Conservation (phyloP, 2,888 invertebrate species). For the Nephrocerus scutellatus region DNA sequence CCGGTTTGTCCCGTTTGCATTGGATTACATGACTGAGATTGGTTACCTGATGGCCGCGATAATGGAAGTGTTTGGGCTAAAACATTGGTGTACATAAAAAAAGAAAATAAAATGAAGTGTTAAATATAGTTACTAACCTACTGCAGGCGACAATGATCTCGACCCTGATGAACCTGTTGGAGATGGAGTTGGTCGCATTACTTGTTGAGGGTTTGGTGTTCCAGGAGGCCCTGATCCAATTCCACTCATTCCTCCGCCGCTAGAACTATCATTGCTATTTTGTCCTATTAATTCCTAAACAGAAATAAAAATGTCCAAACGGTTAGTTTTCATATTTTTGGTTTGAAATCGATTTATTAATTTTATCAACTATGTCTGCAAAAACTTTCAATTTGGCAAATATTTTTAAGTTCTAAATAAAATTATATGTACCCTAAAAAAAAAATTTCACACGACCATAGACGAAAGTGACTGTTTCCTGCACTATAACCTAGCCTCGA, state of each 20-base stretch:
- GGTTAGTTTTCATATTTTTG: background rate
- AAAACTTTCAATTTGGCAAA: no score
- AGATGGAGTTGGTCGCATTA: constrained; percentile 86
- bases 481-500: no score
- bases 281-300: constrained; percentile 75
- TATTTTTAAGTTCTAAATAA: no score
- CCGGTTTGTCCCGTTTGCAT: constrained; percentile 35
- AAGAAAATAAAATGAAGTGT: constrained; percentile 1
- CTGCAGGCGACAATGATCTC: constrained; percentile 96
- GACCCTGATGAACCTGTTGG: constrained; percentile 91
- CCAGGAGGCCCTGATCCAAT: constrained; percentile 56
- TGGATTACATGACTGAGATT: constrained; percentile 54
- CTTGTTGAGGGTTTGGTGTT: constrained; percentile 65
- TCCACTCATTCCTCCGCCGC: constrained; percentile 58
- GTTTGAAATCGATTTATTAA: background rate
- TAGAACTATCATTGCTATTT: constrained; percentile 81
- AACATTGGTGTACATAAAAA: no score
- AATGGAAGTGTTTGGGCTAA: constrained; percentile 84
- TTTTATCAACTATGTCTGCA: no score
- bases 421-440: no score
- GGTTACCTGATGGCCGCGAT: constrained; percentile 88
- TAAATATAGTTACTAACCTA: constrained; percentile 60
- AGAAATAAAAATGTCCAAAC: constrained; percentile 9
- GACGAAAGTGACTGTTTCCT: no score
- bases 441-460: no score